Percentiles rank a stretch among this genome's conserved stretches.
Evolutionary conservation across 2,888 invertebrate genomes (phyloP).

Genomic region (Macrophya alboannulata): DNA sequence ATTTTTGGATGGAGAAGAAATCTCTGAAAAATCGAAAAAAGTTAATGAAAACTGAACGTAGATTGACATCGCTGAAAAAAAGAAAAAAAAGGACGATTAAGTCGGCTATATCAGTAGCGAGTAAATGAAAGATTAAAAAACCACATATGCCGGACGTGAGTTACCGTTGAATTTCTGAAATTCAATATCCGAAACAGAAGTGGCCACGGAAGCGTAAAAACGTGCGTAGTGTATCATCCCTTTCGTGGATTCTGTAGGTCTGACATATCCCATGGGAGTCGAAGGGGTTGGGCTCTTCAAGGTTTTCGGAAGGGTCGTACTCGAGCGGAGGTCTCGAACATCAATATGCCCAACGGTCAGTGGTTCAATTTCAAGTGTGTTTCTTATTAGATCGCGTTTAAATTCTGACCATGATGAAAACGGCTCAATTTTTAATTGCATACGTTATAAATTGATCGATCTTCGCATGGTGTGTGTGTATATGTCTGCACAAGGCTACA

Average conservation of each 20-base stretch:
- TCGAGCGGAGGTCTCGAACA: slow-evolving; percentile 10
- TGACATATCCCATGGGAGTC: slow-evolving; percentile 31
- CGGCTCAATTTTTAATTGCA: slow-evolving; percentile 58
- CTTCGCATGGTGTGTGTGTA: not conserved
- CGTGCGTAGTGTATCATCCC: slow-evolving; percentile 11
- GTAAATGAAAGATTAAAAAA: slow-evolving; percentile 26
- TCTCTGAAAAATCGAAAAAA: not conserved
- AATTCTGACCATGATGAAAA: slow-evolving; percentile 15
- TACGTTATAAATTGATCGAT: slow-evolving; percentile 54
- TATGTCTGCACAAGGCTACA: not conserved
- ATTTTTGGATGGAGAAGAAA: not conserved
- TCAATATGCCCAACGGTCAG: slow-evolving; percentile 48
- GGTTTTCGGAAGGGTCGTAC: slow-evolving; percentile 30
- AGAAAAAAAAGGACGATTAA: not conserved
- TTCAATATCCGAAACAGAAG: slow-evolving; percentile 26
- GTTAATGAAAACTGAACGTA: not conserved
- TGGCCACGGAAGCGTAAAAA: slow-evolving; percentile 26
- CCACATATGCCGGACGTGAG: slow-evolving; percentile 29
- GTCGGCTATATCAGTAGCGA: not conserved
- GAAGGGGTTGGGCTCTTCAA: slow-evolving; percentile 26
- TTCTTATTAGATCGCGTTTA: slow-evolving; percentile 22
- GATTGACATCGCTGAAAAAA: not conserved
- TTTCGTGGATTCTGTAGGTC: slow-evolving; percentile 8
- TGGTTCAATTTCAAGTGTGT: slow-evolving; percentile 30
- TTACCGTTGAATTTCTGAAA: slow-evolving; percentile 19